Conservation (phyloP, 1,140 invertebrate species). For the Drosophila leontia region DNA sequence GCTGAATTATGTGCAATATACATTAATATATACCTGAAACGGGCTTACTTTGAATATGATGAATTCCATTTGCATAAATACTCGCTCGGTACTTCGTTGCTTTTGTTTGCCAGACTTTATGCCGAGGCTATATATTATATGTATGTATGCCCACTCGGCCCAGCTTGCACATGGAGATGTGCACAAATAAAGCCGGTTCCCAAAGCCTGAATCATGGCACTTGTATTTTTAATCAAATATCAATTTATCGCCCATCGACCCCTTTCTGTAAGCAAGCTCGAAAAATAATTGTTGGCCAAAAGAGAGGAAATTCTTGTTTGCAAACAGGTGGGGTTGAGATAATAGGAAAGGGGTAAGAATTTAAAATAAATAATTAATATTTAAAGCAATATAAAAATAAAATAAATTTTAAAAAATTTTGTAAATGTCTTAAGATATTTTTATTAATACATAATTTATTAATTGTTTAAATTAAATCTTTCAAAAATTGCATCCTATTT, state of each 20-base stretch:
- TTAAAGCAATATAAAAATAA: background rate
- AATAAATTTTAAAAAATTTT: background rate
- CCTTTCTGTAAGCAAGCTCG: background rate
- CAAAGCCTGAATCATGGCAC: constrained; percentile 48
- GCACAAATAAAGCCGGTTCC: constrained; percentile 23
- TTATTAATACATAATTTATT: background rate
- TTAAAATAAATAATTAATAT: background rate
- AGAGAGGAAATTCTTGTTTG: background rate
- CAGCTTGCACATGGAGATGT: constrained; percentile 5
- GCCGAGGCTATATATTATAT: constrained; percentile 1
- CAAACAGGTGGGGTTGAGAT: background rate
- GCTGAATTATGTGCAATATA: constrained; percentile 19
- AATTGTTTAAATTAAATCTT: background rate
- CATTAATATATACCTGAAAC: background rate
- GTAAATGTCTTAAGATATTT: background rate
- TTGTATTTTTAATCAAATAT: constrained; percentile 68
- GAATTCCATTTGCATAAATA: constrained; percentile 51
- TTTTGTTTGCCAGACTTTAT: constrained; percentile 27
- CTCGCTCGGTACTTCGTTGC: background rate
- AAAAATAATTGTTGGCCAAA: constrained; percentile 48
- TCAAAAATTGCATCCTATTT: background rate
- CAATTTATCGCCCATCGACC: constrained; percentile 55
- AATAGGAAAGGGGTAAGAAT: background rate
- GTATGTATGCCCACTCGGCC: too few species aligned
- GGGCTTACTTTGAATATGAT: constrained; percentile 34